phyloP scores from a whole-genome alignment of 2,797 vertebrate genomes.

The Limnodromus scolopaceus region DNA sequence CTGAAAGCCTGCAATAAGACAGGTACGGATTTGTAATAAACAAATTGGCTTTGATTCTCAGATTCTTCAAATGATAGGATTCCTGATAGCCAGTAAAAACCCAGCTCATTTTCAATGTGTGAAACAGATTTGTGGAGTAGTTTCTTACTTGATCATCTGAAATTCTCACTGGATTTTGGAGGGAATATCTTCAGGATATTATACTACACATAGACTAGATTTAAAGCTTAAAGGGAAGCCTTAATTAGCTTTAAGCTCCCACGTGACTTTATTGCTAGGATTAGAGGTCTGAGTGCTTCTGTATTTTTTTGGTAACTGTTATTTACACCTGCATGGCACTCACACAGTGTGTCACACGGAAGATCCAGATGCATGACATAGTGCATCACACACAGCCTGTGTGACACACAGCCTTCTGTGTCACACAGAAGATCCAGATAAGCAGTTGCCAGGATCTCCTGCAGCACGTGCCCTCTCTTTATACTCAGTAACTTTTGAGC shows the following conservation, averaged over 20 bases:
- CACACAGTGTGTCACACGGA: not conserved
- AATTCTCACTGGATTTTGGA: not conserved
- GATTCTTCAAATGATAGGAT: not conserved
- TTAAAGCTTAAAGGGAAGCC: conserved; percentile 27
- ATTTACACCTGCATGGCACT: conserved; percentile 10
- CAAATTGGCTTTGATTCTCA: not conserved
- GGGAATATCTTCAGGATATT: not conserved
- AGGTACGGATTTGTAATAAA: not conserved
- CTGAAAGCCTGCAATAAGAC: not conserved
- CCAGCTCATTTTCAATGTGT: not conserved
- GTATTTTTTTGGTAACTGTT: conserved; percentile 32
- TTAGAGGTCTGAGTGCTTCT: conserved; percentile 9
- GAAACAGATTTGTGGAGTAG: not conserved
- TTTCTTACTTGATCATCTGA: conserved; percentile 6
- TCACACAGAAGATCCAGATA: not conserved
- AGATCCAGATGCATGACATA: not conserved
- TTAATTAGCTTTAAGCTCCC: conserved; percentile 54
- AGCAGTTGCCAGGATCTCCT: not conserved
- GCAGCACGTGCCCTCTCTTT: not conserved
- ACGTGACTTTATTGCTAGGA: not conserved
- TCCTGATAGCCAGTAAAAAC: not conserved
- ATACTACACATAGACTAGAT: not conserved
- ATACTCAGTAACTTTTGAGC: not conserved
- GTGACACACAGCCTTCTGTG: not conserved
- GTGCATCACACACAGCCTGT: too few relatives aligned